Base-by-base conservation (phyloP, 2,888 invertebrate species). In the Gari tellinella region DNA sequence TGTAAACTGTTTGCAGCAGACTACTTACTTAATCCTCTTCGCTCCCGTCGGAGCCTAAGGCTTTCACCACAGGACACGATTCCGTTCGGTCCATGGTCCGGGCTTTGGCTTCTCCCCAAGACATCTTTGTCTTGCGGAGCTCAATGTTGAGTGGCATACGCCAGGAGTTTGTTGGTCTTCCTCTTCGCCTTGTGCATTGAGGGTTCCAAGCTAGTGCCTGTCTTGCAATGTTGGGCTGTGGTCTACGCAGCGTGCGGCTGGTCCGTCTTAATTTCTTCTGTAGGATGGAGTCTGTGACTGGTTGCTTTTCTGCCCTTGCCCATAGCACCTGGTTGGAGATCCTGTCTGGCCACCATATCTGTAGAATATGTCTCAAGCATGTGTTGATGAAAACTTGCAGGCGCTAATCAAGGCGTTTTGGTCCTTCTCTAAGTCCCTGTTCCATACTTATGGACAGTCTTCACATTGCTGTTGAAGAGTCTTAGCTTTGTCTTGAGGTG, bases 181-280 rank as follows among this genome's bases (percentile, higher is more conserved):
- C 48, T 12, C 48, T 8, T 12, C 19, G 7, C 4, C 48, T 25
- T 45, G 4, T 45, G 26, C 21, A 19, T 12, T 53, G 37, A 23
- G 56, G 41, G 23, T 19, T 56, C 56, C 26, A 61, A 46, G 61
- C 62, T 46, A 53, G 52, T 5, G 41, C 48, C 4, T 57, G 57
- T 41, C 46, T 5, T 7, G 41, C 14, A 7, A 56, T 41, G 43
- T 56, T 56, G 8, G 56, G 21, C 2, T 56, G 43, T 1, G 8
- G 5, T n/a, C n/a, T n/a, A n/a, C 43, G 25, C 43, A 56, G 43
- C 19, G 43, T 56, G 45, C 43, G 56, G 0, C 45, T 43, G 25
- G 43, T 8, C 56, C n/a, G 43, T 56, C 25, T 21, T 43, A 41
- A 43, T n/a, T 56, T 56, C 19, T 25, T 12, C 15, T 43, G 23